Evolutionary conservation across 2,888 invertebrate genomes (phyloP).

Genomic region (Rugalucina vietnamica): DNA sequence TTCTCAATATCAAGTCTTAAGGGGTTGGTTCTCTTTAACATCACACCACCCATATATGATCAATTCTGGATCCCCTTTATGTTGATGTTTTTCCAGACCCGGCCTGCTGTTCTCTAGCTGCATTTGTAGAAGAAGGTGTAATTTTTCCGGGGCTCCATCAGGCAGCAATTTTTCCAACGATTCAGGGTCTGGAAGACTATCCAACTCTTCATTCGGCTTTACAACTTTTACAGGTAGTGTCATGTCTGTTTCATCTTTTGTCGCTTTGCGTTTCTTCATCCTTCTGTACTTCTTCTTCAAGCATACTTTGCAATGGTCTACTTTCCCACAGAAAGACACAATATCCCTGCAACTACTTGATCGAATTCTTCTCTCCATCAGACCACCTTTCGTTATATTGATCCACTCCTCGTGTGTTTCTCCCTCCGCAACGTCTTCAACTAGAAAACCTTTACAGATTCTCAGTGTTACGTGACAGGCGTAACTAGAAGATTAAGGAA

Average conservation of each 20-base stretch:
- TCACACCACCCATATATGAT: too few species aligned
- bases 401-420: not conserved
- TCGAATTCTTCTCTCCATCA: not conserved
- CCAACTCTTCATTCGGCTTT: too few species aligned
- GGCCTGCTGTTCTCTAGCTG: not conserved
- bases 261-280: not conserved
- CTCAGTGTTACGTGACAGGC: too few species aligned
- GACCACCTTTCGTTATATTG: not conserved
- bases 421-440: not conserved
- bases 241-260: not conserved
- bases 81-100: not conserved
- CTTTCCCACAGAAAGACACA: not conserved
- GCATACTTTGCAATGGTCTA: not conserved
- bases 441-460: not conserved
- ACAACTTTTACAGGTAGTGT: not conserved
- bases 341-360: not conserved
- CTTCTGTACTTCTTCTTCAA: not conserved
- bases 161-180: too few species aligned
- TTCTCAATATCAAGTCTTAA: too few species aligned
- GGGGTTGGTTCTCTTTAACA: too few species aligned
- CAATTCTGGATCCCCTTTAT: slow-evolving; percentile 25
- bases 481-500: too few species aligned
- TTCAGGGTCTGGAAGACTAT: too few species aligned
- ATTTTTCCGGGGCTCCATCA: not conserved
- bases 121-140: not conserved